phyloP scores from a whole-genome alignment of 2,888 invertebrate genomes.

The Microctonus aethiopoides region DNA sequence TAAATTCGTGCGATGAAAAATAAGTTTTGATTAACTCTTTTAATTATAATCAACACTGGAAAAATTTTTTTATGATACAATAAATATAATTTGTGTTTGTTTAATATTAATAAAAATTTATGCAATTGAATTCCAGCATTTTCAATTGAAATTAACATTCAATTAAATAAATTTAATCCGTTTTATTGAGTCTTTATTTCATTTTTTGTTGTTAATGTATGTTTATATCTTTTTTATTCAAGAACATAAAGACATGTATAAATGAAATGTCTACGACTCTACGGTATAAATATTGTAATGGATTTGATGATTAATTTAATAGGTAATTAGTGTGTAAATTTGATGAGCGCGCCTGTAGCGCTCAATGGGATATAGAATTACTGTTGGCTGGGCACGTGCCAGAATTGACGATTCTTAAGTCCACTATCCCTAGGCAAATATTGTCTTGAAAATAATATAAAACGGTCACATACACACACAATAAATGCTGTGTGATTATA shows the following conservation, averaged over 20 bases:
- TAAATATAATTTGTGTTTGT: no score
- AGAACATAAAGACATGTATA: not conserved
- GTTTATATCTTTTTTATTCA: not conserved
- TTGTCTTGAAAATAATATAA: conserved; percentile 11
- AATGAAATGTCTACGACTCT: not conserved
- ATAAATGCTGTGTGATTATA: not conserved
- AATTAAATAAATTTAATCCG: no score
- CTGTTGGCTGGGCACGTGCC: conserved; percentile 46
- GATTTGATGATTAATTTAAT: not conserved
- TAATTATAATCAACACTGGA: no score
- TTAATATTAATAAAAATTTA: no score
- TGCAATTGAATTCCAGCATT: no score
- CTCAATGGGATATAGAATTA: conserved; percentile 45
- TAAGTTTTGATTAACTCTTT: no score
- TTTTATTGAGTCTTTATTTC: no score
- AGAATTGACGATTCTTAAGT: conserved; percentile 30
- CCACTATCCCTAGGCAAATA: conserved; percentile 17
- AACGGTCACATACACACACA: not conserved
- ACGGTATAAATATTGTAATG: not conserved
- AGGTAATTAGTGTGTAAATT: conserved; percentile 9
- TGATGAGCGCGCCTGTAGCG: not conserved
- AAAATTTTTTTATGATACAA: no score
- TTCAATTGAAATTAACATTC: no score
- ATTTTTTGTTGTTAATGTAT: no score
- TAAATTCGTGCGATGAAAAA: not conserved